These are phyloP conservation scores for Macroglossus sobrinus DNA, from an alignment of 2,113 vertebrate genomes.

Conservation along the genomic window DNA sequence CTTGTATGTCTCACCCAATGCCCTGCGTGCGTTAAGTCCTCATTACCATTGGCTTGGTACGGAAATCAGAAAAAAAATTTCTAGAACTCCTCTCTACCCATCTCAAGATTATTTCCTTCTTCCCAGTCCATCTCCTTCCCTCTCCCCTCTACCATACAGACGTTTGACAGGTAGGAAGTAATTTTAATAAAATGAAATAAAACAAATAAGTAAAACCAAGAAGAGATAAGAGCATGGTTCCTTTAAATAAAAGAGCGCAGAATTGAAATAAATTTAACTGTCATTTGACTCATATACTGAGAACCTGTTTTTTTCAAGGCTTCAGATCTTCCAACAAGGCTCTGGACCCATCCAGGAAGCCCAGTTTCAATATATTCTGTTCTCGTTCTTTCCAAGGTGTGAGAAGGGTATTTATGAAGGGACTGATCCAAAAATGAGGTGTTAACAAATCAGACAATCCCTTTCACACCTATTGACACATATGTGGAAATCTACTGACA, in stretches of 20 bases:
- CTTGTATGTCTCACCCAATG: slow-evolving; percentile 22
- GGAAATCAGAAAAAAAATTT: slow-evolving; percentile 34
- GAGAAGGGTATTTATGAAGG: neutral
- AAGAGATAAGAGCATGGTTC: neutral
- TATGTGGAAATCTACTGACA: neutral
- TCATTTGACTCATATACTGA: neutral
- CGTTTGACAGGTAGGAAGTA: slow-evolving; percentile 72
- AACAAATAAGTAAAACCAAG: neutral
- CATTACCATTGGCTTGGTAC: slow-evolving; percentile 5
- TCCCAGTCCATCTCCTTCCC: neutral
- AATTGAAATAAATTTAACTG: slow-evolving; percentile 32
- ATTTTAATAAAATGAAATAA: slow-evolving; percentile 70
- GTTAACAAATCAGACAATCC: slow-evolving; percentile 7
- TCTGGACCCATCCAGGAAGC: neutral
- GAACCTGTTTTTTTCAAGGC: neutral
- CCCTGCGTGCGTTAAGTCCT: neutral
- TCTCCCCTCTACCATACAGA: neutral
- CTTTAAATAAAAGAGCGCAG: neutral
- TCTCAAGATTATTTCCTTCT: slow-evolving; percentile 9
- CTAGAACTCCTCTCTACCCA: neutral
- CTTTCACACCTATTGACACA: neutral
- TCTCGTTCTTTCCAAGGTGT: slow-evolving; percentile 14
- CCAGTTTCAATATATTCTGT: slow-evolving; percentile 8
- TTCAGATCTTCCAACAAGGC: neutral
- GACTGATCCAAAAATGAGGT: neutral